Conservation (phyloP, 35 echinoderm and acorn worm genomes). For the Amphiura filiformis region DNA sequence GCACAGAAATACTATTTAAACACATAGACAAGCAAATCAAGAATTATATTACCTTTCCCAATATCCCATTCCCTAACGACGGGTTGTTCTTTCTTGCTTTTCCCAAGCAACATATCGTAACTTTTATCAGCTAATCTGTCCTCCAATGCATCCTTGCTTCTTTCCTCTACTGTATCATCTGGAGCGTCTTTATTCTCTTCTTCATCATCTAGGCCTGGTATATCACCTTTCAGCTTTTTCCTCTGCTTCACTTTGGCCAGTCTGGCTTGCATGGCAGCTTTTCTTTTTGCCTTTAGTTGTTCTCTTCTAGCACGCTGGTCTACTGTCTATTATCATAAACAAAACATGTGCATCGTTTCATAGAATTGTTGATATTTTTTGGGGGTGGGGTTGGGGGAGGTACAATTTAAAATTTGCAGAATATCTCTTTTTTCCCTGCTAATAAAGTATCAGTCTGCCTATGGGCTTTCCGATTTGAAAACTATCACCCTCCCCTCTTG, state of each 20-base stretch:
- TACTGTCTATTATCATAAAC: conserved; percentile 57
- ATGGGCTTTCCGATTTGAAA: too few species aligned
- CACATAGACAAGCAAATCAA: too few species aligned
- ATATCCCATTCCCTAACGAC: conserved; percentile 81
- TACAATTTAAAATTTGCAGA: too few species aligned
- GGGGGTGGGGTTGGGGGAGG: too few species aligned
- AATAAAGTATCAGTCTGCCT: too few species aligned
- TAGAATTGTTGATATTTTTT: too few species aligned
- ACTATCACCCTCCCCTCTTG: too few species aligned
- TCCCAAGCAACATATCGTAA: conserved; percentile 21
- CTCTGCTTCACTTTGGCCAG: conserved; percentile 84
- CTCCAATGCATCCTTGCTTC: conserved; percentile 5
- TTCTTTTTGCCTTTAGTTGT: conserved; percentile 85
- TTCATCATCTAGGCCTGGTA: conserved; percentile 34
- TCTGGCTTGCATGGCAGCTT: conserved; percentile 80
- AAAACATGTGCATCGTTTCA: too few species aligned
- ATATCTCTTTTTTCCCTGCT: too few species aligned
- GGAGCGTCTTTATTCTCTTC: conserved; percentile 22
- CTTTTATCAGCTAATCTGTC: neutral
- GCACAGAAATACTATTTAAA: too few species aligned
- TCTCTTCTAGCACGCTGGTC: conserved; percentile 75
- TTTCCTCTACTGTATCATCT: neutral
- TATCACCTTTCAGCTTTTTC: conserved; percentile 61
- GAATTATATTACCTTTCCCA: conserved; percentile 81
- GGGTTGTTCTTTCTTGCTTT: conserved; percentile 36